Percentiles rank a stretch among this genome's conserved stretches.
These are phyloP conservation scores for Paedocypris micromegethes DNA, from an alignment of 2,797 vertebrate species.

Conservation along the genomic window DNA sequence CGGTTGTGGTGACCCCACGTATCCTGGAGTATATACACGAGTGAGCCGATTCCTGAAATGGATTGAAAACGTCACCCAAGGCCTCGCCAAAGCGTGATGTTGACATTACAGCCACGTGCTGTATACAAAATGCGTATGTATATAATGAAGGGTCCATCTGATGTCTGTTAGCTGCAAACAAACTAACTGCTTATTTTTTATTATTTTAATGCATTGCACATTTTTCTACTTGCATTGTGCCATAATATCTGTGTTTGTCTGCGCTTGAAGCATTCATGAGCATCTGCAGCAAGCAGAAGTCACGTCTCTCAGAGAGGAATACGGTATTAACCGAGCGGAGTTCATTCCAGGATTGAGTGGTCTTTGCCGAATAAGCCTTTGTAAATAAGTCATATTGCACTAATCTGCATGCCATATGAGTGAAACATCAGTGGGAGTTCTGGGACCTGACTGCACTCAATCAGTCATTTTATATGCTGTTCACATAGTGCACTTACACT, in stretches of 20 bases:
- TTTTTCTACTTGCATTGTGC: conserved; percentile 16
- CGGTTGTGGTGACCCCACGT: conserved; percentile 78
- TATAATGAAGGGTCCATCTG: conserved; percentile 10
- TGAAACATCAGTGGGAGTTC: conserved; percentile 22
- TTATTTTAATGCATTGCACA: conserved; percentile 21
- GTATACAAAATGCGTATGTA: conserved; percentile 1
- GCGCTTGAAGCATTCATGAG: conserved; percentile 22
- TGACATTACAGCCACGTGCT: background rate
- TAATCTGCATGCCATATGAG: conserved; percentile 32
- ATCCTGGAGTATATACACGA: conserved; percentile 81
- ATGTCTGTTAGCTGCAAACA: conserved; percentile 8
- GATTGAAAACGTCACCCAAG: conserved; percentile 74
- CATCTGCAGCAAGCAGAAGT: conserved; percentile 8
- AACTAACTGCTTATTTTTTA: conserved; percentile 1
- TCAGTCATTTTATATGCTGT: background rate
- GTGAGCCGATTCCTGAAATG: conserved; percentile 79
- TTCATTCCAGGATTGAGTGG: conserved; percentile 4
- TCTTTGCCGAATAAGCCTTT: conserved; percentile 10
- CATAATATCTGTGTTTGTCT: conserved; percentile 13
- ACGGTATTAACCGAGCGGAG: conserved; percentile 14
- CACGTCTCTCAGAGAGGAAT: conserved; percentile 11
- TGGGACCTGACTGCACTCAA: conserved; percentile 14
- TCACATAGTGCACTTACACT: conserved; percentile 20
- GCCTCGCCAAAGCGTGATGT: conserved; percentile 48
- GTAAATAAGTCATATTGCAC: conserved; percentile 42